Base-by-base conservation (phyloP, 2,113 vertebrate species). In the Proterorhinus semilunaris region DNA sequence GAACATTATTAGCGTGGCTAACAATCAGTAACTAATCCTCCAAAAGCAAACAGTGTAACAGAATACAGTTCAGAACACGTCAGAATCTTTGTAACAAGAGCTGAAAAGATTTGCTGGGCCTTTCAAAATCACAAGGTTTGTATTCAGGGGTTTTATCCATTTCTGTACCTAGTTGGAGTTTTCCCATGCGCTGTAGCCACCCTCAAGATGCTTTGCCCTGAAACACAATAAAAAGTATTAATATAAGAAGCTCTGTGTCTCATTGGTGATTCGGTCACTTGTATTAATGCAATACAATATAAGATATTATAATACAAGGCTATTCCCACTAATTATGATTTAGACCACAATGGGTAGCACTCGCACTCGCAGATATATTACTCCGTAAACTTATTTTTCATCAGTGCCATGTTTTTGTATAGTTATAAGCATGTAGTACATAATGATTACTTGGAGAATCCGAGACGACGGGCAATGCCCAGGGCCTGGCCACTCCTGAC, bases 111-210 rank as follows among this genome's bases (percentile, higher is more conserved):
- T 11, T 10, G 7, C 46, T 47, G 6, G 46, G 10, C 10, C 7
- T 47, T 47, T 47, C 10, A 10, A 47, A 47, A 47, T 0, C 46
- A 55, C 53, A 27, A 7, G 6, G 5, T 5, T 55, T 21, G 1
- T 21, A 27, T 55, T 27, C 10, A 55, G 10, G 11, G 17, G 21
- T 55, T 58, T 42, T 15, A 42, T 43, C 43, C 15, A 12, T 13
- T 36, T 36, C 3, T 59, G 15, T 44, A 57, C 4, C 54, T 59
- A 62, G 16, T 15, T 15, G 6, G 8, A 45, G 59, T 48, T 5
- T 3, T 62, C 83, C 92, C 91, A 92, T 66, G 92, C 90, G 0
- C 0, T 46, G 78, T 89, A 93, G 3, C 92, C 91, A 62, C 90
- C 91, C 80, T 83, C 71, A 42, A 80, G 91, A 76, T 93, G 92